A percentile compares a stretch with the other conserved stretches of the same genome.
phyloP scores from a whole-genome alignment of 2,113 vertebrate species.

The Vimba vimba region DNA sequence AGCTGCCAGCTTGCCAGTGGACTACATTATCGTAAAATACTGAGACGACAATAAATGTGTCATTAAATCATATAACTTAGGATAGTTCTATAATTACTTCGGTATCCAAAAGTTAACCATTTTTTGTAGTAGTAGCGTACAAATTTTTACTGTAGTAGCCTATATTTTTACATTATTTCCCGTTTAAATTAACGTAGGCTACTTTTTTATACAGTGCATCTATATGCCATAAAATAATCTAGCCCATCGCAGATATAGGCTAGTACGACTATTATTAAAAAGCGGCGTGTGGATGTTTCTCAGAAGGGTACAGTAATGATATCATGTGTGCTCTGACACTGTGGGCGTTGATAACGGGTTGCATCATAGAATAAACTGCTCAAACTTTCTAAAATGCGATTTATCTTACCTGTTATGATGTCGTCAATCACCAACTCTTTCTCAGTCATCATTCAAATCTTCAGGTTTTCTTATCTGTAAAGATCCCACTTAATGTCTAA shows the following conservation, averaged over 20 bases:
- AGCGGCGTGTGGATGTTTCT: not conserved
- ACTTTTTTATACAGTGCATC: not conserved
- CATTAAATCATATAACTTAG: not conserved
- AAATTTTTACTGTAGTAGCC: no score
- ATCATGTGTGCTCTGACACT: not conserved
- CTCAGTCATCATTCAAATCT: constrained; percentile 67
- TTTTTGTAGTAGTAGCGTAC: no score
- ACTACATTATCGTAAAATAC: not conserved
- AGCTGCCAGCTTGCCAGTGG: not conserved
- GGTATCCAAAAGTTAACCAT: no score
- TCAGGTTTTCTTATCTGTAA: not conserved
- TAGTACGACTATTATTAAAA: not conserved
- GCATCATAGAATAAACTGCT: not conserved
- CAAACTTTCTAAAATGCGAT: not conserved
- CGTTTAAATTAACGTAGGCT: not conserved
- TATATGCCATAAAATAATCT: not conserved
- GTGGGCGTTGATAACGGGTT: constrained; percentile 11
- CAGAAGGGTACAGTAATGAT: not conserved
- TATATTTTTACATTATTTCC: not conserved
- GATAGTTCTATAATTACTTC: no score
- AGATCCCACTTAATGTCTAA: constrained; percentile 50
- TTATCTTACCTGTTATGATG: constrained; percentile 67
- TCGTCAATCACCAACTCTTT: constrained; percentile 67
- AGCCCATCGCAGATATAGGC: not conserved
- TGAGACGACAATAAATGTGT: not conserved